phyloP scores from a whole-genome alignment of 2,888 invertebrate genomes.

The Lycophotia porphyrea region DNA sequence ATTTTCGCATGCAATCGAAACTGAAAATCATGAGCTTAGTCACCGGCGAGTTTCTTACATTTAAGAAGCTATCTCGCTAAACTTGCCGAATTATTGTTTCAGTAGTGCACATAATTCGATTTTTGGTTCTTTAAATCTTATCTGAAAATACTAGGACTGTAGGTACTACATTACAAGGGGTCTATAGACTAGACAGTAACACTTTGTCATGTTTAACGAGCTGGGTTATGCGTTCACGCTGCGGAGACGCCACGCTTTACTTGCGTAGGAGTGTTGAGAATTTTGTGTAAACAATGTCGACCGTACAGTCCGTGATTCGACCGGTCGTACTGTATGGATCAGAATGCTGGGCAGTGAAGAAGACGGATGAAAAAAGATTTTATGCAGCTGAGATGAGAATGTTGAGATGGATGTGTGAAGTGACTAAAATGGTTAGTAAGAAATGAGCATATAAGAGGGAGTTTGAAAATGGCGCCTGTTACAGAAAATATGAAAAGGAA shows the following conservation, averaged over 20 bases:
- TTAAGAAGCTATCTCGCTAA: not conserved
- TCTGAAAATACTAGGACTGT: not conserved
- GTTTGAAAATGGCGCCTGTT: too few species aligned
- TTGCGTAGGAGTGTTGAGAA: not conserved
- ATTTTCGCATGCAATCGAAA: not conserved
- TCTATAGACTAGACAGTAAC: not conserved
- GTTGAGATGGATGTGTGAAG: too few species aligned
- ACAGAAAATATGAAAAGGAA: too few species aligned
- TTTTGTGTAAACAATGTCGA: not conserved
- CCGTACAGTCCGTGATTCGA: too few species aligned
- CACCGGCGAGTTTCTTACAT: not conserved
- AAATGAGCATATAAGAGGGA: too few species aligned
- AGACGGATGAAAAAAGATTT: too few species aligned
- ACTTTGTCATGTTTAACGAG: not conserved
- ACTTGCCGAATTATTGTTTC: not conserved
- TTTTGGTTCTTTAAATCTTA: not conserved
- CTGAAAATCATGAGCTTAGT: not conserved
- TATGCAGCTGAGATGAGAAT: too few species aligned
- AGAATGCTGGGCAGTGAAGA: too few species aligned
- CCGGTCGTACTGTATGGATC: too few species aligned
- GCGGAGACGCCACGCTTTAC: not conserved
- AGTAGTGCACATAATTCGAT: not conserved
- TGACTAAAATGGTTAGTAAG: too few species aligned
- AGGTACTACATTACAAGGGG: not conserved
- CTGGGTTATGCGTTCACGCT: not conserved